Base-by-base conservation (phyloP, 92 coral and sea anemone species). In the Actinernus sp. region DNA sequence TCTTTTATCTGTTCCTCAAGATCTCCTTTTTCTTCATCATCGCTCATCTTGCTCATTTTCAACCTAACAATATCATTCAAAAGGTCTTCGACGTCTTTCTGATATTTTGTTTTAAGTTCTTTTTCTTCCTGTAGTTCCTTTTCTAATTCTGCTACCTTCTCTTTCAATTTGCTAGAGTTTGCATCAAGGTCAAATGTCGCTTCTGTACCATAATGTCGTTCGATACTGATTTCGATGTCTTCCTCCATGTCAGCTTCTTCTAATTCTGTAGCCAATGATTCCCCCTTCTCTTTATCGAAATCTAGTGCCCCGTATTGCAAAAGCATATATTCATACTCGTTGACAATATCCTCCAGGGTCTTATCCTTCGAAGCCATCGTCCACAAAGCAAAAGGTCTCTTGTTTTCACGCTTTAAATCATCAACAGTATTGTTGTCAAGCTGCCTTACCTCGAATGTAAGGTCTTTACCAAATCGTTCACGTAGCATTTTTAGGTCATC, bases 1-100 rank as follows among this genome's bases (percentile, higher is more conserved):
- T 79, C 85, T 14, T 64, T 72, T 22, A 87, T 56, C 29, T 49
- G 71, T 11, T 61, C 34, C 14, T 55, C 65, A 11, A 58, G 14
- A 13, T 74, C 81, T 5, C 65, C 77, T 4, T 49, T 71, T 19
- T 58, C 85, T 2, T 63, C 86, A 24, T 70, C 83, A 3, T 83
- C 83, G 10, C 34, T 48, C 17, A 44, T 63, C n/a, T 76, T 78
- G 53, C 73, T 80, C 89, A 75, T 76, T 26, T 90, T 90, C 38
- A 90, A 51, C 31, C 61, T 58, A 19, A 85, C 76, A 23, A 90
- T 90, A 24, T 90, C 96, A 48, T 76, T 55, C 12, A 90, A 68
- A 8, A 90, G 61, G 50, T 90, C 89, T 43, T 85, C 82, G 10
- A 70, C 82, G 56, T 90, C 92, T 43, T 81, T 80, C 56, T 85